Base-by-base conservation (phyloP, 1,140 invertebrate genomes). In the Pseudomyrmex gracilis region DNA sequence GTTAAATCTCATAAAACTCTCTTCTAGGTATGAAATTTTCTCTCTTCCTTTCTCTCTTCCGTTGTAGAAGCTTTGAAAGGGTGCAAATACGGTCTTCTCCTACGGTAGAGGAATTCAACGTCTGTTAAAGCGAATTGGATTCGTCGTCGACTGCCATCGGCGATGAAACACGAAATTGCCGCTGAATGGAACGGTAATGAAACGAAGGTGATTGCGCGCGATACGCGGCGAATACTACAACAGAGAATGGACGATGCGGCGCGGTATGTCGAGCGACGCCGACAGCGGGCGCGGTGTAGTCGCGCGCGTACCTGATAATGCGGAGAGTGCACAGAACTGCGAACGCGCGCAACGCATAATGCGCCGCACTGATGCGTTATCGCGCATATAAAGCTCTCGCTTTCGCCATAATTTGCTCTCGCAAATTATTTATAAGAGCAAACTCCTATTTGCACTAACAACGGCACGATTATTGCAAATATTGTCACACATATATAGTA, bases 171-270 rank as follows among this genome's bases (percentile, higher is more conserved):
- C 84, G 87, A 85, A 88, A 88, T 88, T 82, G 87, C 83, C 47
- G 84, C 53, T 87, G 87, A 88, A 88, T 88, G 83, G 83, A 85
- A 88, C 84, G 71, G 87, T 88, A 88, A 88, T 88, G 86, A 85
- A 88, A 88, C 86, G 83, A 61, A 85, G 71, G 86, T 83, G 86
- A 87, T 87, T 87, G 63, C 71, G 71, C 34, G 71, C 80, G 76
- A 87, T 88, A 82, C 60, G 73, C 76, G 68, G 66, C 82, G 63
- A 86, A 71, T 61, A 77, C n/a, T 20, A 43, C 70, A 43, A 57
- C n/a, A 5, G 78, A 86, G 70, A 83, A 76, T 83, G 51, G 64
- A 10, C 47, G 61, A 24, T 55, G 4, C 51, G 68, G 1, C 5
- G n/a, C 53, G 51, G 12, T 34, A 5, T 34, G 34, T 34, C 5